phyloP scores from a whole-genome alignment of 2,113 vertebrate genomes.

The Tupaia tana region DNA sequence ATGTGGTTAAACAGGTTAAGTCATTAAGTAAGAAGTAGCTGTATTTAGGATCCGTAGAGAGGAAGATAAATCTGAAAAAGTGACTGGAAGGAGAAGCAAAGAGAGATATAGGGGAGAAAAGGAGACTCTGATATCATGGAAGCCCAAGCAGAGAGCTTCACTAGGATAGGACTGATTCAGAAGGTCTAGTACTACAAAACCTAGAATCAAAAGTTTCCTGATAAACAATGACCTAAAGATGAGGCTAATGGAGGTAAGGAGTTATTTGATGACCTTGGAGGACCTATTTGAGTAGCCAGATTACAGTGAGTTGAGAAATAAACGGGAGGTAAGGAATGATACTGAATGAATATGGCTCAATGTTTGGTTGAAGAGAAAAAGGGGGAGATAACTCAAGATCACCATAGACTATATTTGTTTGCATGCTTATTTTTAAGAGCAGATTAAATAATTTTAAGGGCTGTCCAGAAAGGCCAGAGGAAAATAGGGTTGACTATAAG shows the following conservation, averaged over 20 bases:
- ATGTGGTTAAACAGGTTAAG: too few relatives aligned
- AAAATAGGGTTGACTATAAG: neutral
- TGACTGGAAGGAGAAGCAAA: neutral
- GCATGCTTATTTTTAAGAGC: slow-evolving; percentile 19
- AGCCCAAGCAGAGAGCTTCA: neutral
- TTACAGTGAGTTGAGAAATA: neutral
- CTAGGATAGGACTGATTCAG: neutral
- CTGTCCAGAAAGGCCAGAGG: neutral
- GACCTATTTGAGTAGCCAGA: neutral
- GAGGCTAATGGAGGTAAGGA: too few relatives aligned
- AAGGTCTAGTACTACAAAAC: neutral
- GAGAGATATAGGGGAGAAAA: neutral
- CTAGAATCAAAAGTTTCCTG: neutral
- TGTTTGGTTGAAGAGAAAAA: neutral
- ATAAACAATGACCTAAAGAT: neutral
- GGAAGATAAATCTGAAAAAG: neutral
- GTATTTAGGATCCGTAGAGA: neutral
- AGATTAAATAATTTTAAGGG: neutral
- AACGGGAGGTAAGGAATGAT: neutral
- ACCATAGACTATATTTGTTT: neutral
- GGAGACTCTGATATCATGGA: neutral
- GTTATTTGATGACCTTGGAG: neutral
- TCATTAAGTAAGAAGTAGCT: too few relatives aligned
- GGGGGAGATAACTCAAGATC: neutral
- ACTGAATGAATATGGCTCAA: neutral